phyloP scores from a whole-genome alignment of 2,888 invertebrate species.

The Palloptera scutellata region DNA sequence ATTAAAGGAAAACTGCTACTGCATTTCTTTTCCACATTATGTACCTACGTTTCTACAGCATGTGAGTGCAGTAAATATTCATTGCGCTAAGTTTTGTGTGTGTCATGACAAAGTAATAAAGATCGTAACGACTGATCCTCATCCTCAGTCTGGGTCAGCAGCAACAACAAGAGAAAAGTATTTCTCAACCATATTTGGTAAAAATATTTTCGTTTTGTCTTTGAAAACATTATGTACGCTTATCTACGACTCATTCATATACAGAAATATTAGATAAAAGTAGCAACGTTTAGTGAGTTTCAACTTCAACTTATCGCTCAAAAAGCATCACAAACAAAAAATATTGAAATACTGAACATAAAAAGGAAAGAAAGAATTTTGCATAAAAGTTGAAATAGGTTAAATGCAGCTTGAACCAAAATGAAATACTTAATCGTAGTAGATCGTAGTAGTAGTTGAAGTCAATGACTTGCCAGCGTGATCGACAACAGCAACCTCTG shows the following conservation, averaged over 20 bases:
- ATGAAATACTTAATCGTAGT: no score
- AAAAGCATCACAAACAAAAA: no score
- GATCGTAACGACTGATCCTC: constrained; percentile 21
- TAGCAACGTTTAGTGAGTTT: no score
- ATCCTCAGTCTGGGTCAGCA: background rate
- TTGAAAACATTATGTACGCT: background rate
- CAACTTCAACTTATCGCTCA: no score
- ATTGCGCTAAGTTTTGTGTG: background rate
- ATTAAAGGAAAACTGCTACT: no score
- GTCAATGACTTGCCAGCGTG: no score
- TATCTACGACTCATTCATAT: no score
- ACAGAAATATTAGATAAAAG: no score
- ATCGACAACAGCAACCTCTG: constrained; percentile 8
- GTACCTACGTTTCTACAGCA: no score
- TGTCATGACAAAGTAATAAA: constrained; percentile 30
- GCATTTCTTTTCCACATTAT: no score
- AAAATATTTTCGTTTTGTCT: background rate
- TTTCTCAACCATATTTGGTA: background rate
- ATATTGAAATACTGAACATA: no score
- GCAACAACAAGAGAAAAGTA: background rate
- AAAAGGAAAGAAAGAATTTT: constrained; percentile 9
- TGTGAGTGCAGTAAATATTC: constrained; percentile 4
- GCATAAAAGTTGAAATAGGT: constrained; percentile 31
- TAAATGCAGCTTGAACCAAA: constrained; percentile 15
- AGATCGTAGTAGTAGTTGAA: no score